Base-by-base conservation (phyloP, 2,888 invertebrate genomes). In the Caenorhabditis doughertyi region DNA sequence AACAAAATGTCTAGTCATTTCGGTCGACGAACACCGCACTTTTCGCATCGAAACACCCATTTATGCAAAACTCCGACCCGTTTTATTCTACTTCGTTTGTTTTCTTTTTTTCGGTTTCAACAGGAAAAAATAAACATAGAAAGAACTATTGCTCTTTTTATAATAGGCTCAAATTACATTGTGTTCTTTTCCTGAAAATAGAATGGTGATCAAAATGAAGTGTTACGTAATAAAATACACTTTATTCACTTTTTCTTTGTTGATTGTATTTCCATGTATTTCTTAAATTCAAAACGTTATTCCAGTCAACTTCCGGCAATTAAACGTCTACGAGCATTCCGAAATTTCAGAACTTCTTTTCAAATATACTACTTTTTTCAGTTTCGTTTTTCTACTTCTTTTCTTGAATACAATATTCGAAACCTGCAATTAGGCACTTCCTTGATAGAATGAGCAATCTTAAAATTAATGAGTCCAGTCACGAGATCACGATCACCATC, bases 381-480 rank as follows among this genome's bases (percentile, higher is more conserved):
- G 32, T 39, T 35, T 53, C 39, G 51, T 51, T 18, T 32, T 67
- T n/a, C 16, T 39, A 13, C 23, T 42, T 39, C 21, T 23, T 42
- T 16, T 29, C 27, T 13, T 29, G 29, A 25, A 9, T 27, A 39
- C 16, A 39, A 13, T 39, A 9, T 13, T 9, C 3, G 3, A 25
- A 42, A 27, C 62, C 62, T 72, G 62, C 72, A 72, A 72, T 72
- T 72, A 72, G 60, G 16, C 53, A 18, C 62, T 62, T 62, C 72
- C 51, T 35, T 44, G 13, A 35, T 56, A n/a, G 18, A 62, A 25
- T 60, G 51, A 51, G 60, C 60, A 51, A 72, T 62, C 72, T 39
- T 39, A 39, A 72, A 62, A 42, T 72, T 72, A 72, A 72, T 72
- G 72, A 72, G 72, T 62, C 53, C 42, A 62, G 72, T 62, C 72